Conservation (phyloP, 1,140 invertebrate species). For the Lutraria rhynchaena region DNA sequence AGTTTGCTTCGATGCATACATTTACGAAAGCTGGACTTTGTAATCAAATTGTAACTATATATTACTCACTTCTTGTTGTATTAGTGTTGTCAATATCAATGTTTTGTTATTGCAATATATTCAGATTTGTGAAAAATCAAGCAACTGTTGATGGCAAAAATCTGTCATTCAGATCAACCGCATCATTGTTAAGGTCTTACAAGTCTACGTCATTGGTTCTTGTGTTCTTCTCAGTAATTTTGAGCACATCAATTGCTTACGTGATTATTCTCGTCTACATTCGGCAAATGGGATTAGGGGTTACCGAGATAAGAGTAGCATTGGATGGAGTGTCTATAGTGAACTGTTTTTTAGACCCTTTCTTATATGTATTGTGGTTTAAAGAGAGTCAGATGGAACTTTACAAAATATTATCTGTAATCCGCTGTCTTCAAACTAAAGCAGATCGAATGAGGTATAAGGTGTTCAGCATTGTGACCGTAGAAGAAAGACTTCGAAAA, state of each 20-base stretch:
- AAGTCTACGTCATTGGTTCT: slow-evolving; percentile 37
- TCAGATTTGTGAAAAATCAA: slow-evolving; percentile 19
- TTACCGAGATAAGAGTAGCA: background rate
- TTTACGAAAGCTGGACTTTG: slow-evolving; percentile 20
- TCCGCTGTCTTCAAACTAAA: background rate
- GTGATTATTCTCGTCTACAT: slow-evolving; percentile 4
- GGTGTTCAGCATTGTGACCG: slow-evolving; percentile 20
- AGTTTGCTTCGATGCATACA: background rate
- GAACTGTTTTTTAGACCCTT: slow-evolving; percentile 46
- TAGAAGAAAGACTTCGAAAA: no score
- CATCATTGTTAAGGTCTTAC: background rate
- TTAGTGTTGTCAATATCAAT: background rate
- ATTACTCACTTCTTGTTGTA: background rate
- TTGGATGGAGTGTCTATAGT: slow-evolving; percentile 1
- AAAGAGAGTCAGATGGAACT: slow-evolving; percentile 27
- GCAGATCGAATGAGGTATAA: slow-evolving; percentile 21
- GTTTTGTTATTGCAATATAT: slow-evolving; percentile 15
- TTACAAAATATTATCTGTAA: slow-evolving; percentile 12
- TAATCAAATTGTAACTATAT: slow-evolving; percentile 34
- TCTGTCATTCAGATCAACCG: slow-evolving; percentile 18
- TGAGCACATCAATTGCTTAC: slow-evolving; percentile 17
- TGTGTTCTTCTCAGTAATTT: slow-evolving; percentile 4
- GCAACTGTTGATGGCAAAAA: background rate
- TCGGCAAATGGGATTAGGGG: background rate
- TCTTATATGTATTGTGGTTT: slow-evolving; percentile 48